Conservation (phyloP, 1,140 invertebrate genomes). For the Drosophila funebris region DNA sequence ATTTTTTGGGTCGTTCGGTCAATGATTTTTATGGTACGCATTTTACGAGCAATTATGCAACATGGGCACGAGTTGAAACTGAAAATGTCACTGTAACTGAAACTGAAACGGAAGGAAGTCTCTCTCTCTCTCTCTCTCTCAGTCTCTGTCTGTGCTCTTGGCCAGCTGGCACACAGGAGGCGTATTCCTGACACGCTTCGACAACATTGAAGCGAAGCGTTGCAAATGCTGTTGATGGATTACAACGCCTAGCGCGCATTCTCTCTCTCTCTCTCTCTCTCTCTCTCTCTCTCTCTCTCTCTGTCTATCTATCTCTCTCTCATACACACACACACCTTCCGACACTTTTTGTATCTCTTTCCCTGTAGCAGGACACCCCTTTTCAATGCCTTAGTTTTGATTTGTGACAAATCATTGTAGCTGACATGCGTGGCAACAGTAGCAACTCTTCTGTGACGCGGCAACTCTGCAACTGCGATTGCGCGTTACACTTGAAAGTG, state of each 20-base stretch:
- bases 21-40: slow-evolving; percentile 45
- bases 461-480: background rate
- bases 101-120: background rate
- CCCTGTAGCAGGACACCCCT: slow-evolving; percentile 61
- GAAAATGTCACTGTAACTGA: background rate
- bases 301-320: background rate
- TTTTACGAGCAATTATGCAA: slow-evolving; percentile 43
- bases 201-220: slow-evolving; percentile 53
- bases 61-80: slow-evolving; percentile 11
- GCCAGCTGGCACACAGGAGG: slow-evolving; percentile 49
- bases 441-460: slow-evolving; percentile 39
- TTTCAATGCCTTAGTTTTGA: slow-evolving; percentile 71
- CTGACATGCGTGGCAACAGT: slow-evolving; percentile 54
- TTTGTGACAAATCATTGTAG: slow-evolving; percentile 73
- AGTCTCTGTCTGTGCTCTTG: no score
- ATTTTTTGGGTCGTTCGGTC: slow-evolving; percentile 35
- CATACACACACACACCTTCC: no score
- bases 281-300: background rate
- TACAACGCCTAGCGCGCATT: slow-evolving; percentile 36
- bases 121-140: no score
- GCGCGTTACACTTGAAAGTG: slow-evolving; percentile 64
- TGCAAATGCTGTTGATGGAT: slow-evolving; percentile 69
- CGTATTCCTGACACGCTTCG: slow-evolving; percentile 70
- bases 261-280: background rate
- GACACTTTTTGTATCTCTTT: background rate